Evolutionary conservation across 2,888 invertebrate genomes (phyloP), one percentile per base, ranked within the genome.

Genomic region (Drosophila parthenogenetica): DNA sequence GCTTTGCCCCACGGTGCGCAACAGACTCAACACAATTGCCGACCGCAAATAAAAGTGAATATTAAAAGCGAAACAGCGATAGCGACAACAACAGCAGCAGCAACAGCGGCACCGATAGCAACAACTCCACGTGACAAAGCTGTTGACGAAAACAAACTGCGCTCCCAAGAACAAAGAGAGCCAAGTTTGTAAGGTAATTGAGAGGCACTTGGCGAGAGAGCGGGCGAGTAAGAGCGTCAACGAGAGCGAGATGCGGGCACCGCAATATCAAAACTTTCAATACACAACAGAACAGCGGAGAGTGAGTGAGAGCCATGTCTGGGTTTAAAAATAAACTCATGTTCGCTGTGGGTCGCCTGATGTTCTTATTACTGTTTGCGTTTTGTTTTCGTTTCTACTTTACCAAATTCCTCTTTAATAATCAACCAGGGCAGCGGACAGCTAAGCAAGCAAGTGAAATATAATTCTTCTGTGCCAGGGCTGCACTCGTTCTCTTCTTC

Each of bases 41-140:
- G 59, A 78, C 81, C 79, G 70, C 84, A 87, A 82, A 81, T 81
- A 87, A 84, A 81, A 79, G 74, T 77, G 83, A 77, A 71, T 80
- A 86, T 76, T 76, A 81, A 81, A 85, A 81, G 84, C 75, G 58
- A 80, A 83, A 59, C 70, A 48, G 11, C 53, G 66, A 76, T 66
- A 66, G 66, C 48, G 57, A 32, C 39, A 54, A n/a, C 55, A 62
- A 14, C 62, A 13, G 14, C 55, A 58, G 19, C 64, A 14, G n/a
- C 59, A 51, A 25, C 50, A 22, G 7, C 14, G 54, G n/a, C 42
- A 53, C 8, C 46, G 42, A 53, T 53, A 66, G 54, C 17, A 69
- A 54, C 43, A 43, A 40, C 77, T 81, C 81, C 82, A 87, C 82
- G 82, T 82, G 82, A 81, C 81, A 71, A 79, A 76, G 61, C 68